These are phyloP conservation scores for Epinotia bilunana DNA, from an alignment of 2,888 invertebrate genomes.

Conservation along the genomic window DNA sequence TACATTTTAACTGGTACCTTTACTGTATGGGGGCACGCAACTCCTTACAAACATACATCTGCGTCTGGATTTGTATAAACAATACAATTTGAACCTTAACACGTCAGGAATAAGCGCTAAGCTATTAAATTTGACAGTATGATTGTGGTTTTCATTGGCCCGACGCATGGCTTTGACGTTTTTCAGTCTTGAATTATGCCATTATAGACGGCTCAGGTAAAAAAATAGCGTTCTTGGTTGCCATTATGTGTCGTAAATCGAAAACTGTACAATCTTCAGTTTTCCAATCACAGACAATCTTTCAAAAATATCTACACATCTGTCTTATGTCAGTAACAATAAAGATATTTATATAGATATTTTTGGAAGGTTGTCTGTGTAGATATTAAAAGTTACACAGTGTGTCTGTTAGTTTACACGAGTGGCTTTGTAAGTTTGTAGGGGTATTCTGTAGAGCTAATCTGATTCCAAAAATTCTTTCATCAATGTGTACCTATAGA, in stretches of 20 bases:
- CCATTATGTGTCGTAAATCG: neutral
- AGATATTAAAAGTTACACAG: too few species aligned
- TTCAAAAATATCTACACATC: too few species aligned
- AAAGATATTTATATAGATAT: too few species aligned
- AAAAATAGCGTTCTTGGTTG: slow-evolving; percentile 15
- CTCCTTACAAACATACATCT: slow-evolving; percentile 44
- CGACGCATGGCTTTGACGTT: slow-evolving; percentile 48
- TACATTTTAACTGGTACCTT: slow-evolving; percentile 53
- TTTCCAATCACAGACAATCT: too few species aligned
- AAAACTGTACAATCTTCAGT: too few species aligned
- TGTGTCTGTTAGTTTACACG: too few species aligned
- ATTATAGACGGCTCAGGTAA: slow-evolving; percentile 46
- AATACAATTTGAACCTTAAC: slow-evolving; percentile 7
- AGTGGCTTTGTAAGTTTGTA: too few species aligned
- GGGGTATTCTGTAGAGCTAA: too few species aligned
- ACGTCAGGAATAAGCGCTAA: neutral
- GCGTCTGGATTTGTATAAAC: slow-evolving; percentile 20
- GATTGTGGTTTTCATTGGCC: slow-evolving; percentile 5
- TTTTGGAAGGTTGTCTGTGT: too few species aligned
- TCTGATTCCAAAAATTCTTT: too few species aligned
- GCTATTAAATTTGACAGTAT: neutral
- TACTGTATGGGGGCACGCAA: slow-evolving; percentile 57
- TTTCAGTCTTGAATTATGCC: slow-evolving; percentile 52
- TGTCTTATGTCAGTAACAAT: too few species aligned
- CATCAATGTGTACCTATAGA: too few species aligned